Evolutionary conservation across 92 coral and sea anemone genomes (phyloP).

Genomic region (Paragorgia papillata): DNA sequence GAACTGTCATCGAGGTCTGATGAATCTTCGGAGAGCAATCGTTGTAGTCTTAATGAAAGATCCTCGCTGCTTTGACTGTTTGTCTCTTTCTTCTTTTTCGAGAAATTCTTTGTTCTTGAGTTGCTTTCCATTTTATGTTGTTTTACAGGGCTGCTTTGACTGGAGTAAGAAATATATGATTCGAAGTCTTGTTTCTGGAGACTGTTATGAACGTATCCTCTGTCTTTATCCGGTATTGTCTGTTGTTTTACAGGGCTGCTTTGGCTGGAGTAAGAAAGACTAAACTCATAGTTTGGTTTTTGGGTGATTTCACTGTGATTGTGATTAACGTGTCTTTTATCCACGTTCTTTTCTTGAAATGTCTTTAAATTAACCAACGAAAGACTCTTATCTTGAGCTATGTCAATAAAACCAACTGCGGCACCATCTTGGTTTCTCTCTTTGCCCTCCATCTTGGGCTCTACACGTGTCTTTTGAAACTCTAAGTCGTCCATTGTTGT

Average conservation of each 20-base stretch:
- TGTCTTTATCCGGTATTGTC: no score
- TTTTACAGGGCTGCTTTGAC: background rate
- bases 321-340: no score
- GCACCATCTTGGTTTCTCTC: no score
- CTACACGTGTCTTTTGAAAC: no score
- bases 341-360: background rate
- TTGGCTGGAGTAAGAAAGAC: background rate
- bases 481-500: no score
- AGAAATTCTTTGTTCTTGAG: background rate
- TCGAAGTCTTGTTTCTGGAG: background rate
- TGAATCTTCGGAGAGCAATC: slow-evolving; percentile 15
- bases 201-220: no score
- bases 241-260: background rate
- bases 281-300: background rate
- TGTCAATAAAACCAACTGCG: slow-evolving; percentile 1
- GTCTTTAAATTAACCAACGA: background rate
- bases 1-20: slow-evolving; percentile 11
- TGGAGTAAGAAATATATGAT: background rate
- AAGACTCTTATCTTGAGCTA: background rate
- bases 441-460: background rate
- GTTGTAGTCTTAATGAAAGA: slow-evolving; percentile 3
- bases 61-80: slow-evolving; percentile 5
- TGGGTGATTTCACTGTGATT: background rate
- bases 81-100: background rate
- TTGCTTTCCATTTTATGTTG: background rate